Base-by-base conservation (phyloP, 2,113 vertebrate species). In the Pantherophis guttatus region DNA sequence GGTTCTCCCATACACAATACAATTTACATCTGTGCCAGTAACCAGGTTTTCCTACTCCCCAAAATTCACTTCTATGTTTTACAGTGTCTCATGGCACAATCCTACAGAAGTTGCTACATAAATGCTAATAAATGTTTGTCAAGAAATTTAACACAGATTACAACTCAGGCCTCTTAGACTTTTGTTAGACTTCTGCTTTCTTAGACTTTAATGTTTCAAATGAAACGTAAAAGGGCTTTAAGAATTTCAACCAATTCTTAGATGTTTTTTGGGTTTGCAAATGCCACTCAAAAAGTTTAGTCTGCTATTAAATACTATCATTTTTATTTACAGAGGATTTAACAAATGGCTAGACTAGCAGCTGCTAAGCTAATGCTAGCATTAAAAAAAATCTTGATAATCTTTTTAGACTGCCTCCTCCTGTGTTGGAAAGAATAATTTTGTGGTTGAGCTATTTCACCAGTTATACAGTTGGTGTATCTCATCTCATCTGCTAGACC, bases 401-500 rank as follows among this genome's bases (percentile, higher is more conserved):
- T 95, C 94, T 94, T 97, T 94, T 93, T 70, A 88, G 33, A 50
- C 62, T 59, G 91, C 94, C 75, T 97, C 81, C 44, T 29, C 39
- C 92, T 54, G 57, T 75, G 86, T 57, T 87, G 92, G 94, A 94
- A 91, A 96, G 93, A 95, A 94, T 93, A 95, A 96, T 95, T 96
- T 94, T 90, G 87, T 96, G 92, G 90, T 92, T 96, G 93, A 96
- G 94, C 95, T 95, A 93, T 50, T 95, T 96, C 95, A 93, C 93
- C 94, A 96, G 91, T 94, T 95, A 91, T 89, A 93, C 91, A 92
- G 91, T 90, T 92, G 94, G 93, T 95, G 94, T 53, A 62, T 33
- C 55, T 59, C 91, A 94, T 96, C 92, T 94, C 95, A 97, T 95
- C 96, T 96, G 96, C 94, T 94, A 97, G 94, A 97, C 85, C 85